phyloP scores from a whole-genome alignment of 1,140 invertebrate species.

The Bathynomus jamesi region DNA sequence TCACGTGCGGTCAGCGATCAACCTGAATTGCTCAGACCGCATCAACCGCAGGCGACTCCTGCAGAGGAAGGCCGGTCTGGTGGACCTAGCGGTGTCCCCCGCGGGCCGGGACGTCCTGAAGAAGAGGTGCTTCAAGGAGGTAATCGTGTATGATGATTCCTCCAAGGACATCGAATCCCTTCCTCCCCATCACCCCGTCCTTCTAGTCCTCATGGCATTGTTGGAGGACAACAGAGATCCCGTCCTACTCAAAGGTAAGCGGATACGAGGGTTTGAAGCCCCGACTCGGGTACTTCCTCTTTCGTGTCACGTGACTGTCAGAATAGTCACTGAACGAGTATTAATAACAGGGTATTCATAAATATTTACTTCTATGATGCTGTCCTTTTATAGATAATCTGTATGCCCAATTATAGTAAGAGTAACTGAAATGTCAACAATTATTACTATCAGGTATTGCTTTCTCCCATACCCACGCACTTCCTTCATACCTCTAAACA shows the following conservation, averaged over 20 bases:
- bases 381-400: too few relatives aligned
- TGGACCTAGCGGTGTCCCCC: slow-evolving; percentile 56
- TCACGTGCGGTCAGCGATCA: slow-evolving; percentile 63
- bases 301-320: too few relatives aligned
- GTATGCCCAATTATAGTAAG: too few relatives aligned
- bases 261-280: too few relatives aligned
- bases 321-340: too few relatives aligned
- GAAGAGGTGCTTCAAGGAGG: slow-evolving; percentile 43
- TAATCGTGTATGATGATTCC: slow-evolving; percentile 53
- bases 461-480: too few relatives aligned
- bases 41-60: slow-evolving; percentile 61
- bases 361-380: too few relatives aligned
- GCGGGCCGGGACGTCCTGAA: slow-evolving; percentile 58
- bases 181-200: slow-evolving; percentile 53
- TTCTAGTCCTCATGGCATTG: slow-evolving; percentile 58
- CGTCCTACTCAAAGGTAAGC: slow-evolving; percentile 62
- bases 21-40: slow-evolving; percentile 65
- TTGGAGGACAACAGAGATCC: slow-evolving; percentile 63
- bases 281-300: too few relatives aligned
- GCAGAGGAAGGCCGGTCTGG: slow-evolving; percentile 56
- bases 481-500: too few relatives aligned
- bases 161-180: slow-evolving; percentile 54
- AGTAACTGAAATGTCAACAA: too few relatives aligned
- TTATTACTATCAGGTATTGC: too few relatives aligned
- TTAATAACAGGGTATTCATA: too few relatives aligned